phyloP scores from a whole-genome alignment of 37 sponge, comb jelly and placozoan species.

The Chondrosia reniformis region DNA sequence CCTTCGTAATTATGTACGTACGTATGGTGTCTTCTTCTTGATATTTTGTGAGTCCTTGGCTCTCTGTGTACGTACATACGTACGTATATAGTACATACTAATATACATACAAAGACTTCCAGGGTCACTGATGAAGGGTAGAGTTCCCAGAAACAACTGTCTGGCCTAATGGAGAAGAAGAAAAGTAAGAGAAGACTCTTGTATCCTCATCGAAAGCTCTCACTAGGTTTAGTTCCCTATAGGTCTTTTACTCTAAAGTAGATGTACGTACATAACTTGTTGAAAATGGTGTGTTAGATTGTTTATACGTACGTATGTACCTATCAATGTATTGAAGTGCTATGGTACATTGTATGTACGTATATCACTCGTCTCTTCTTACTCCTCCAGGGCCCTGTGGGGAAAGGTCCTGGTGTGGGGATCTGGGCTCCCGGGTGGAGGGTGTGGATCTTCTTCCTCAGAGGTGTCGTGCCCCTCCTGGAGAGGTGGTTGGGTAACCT shows the following conservation, averaged over 20 bases:
- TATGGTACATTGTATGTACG: neutral
- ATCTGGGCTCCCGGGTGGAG: conserved; percentile 99
- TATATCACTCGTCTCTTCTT: neutral
- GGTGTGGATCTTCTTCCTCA: conserved; percentile 96
- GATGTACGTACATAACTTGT: no score
- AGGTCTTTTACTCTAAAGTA: no score
- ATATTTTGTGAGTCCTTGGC: neutral
- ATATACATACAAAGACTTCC: no score
- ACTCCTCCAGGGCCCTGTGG: conserved; percentile 87
- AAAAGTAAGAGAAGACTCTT: no score
- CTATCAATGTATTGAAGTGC: neutral
- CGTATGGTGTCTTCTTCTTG: no score
- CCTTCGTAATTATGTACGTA: no score
- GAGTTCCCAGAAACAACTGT: no score
- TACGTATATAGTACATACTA: neutral
- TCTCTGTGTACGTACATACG: neutral
- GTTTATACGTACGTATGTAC: neutral
- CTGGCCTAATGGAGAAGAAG: no score
- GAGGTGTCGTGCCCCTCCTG: conserved; percentile 95
- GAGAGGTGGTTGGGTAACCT: conserved; percentile 99
- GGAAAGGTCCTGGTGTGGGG: conserved; percentile 99
- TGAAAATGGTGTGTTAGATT: neutral
- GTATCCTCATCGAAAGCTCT: no score
- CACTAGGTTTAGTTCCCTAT: no score
- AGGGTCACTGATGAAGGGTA: no score